Base-by-base conservation (phyloP, 2,888 invertebrate genomes). In the Diadegma fenestrale region DNA sequence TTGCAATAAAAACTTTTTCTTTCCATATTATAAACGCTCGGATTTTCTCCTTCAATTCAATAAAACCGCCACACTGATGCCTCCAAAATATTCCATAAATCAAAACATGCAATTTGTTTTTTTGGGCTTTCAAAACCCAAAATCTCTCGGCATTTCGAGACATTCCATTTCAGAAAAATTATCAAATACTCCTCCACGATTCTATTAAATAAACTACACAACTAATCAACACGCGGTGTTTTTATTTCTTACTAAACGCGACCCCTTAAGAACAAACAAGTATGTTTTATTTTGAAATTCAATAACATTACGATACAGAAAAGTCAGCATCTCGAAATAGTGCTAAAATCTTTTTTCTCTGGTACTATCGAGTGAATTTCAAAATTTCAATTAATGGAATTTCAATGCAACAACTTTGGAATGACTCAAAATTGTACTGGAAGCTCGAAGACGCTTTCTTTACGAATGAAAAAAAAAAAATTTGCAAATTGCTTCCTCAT, bases 1-100 rank as follows among this genome's bases (percentile, higher is more conserved):
- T 26, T 58, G 37, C 37, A 26, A 58, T 58, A 58, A 58, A 58
- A 58, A 58, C 58, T 58, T 26, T 19, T 58, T 26, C 12, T 58
- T 14, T 26, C 26, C 14, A 58, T 26, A 58, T 58, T 26, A 58
- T 58, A 26, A 58, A 1, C 12, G 26, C 22, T 58, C 2, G 58
- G 14, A 26, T 26, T 26, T 58, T 14, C 12, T 58, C 26, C 26
- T 1, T 12, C 26, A 26, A 58, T 58, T 26, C 5, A 58, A 58
- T 26, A 14, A 26, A 26, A 26, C 6, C 1, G 58, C 2, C 26
- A 0, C 19, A 12, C 10, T 22, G 5, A 58, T 58, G 26, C 14
- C 14, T 58, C 22, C 10, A 26, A 6, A 26, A 22, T 22, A 54
- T 58, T 58, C 12, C 10, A 26, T 58, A 26, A 37, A 37, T 37